Evolutionary conservation across 2,797 vertebrate genomes (phyloP), one percentile per base, ranked within the genome.

Genomic region (Potorous gilbertii): DNA sequence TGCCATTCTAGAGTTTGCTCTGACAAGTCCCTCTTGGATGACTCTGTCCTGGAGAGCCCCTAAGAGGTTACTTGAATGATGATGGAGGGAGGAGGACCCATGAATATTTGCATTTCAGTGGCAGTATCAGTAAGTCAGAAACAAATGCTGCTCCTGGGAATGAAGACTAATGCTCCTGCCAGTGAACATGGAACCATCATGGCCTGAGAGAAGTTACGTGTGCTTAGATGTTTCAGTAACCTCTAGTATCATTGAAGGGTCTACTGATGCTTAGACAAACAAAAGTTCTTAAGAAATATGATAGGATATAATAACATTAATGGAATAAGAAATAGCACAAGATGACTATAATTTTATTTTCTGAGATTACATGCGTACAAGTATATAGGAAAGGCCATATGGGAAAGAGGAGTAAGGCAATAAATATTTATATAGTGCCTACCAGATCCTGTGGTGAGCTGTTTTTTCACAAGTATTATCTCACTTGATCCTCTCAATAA

Each of bases 381-480:
- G 62, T n/a, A 6, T 40, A 1, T 40, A 18, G 1, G 4, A 40
- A 14, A 40, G 16, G 1, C 0, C 8, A 6, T 2, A 40, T 18
- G n/a, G 34, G 34, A 74, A 74, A 6, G 4, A 74, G 34, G 62
- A 2, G 1, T 10, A n/a, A 74, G 5, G 4, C 1, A 18, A 40
- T 18, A 74, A 40, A 40, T 1, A 18, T 40, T 74, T 40, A 40
- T 40, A 40, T 21, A 40, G n/a, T 5, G 21, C 5, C n/a, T 74
- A 40, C n/a, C 1, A 74, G n/a, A 8, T 18, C 21, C 16, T 74
- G 14, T 40, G 16, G 16, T 40, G 40, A 74, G 16, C 18, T 8
- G 8, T 21, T 66, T 55, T 55, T 14, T 55, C 16, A 55, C 29
- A 62, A 74, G 40, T 74, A 74, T 66, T n/a, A 40, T 74, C n/a